Evolutionary conservation across 2,888 invertebrate genomes (phyloP), one percentile per base, ranked within the genome.

Genomic region (Cataglyphis altisquamis): DNA sequence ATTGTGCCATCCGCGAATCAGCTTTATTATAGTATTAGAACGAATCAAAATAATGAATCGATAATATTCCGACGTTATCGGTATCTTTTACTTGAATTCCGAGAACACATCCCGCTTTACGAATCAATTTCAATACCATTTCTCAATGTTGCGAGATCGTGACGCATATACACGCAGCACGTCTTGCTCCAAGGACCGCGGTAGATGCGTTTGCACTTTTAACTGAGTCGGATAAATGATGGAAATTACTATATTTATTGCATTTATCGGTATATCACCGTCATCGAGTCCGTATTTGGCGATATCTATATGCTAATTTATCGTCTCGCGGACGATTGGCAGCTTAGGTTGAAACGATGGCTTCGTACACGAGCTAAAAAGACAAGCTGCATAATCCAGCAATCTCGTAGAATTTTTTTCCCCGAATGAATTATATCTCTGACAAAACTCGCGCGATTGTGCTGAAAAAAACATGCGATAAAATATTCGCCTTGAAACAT

Each of bases 211-310:
- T 89, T 86, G 90, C 88, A 85, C 86, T 87, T 52, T 1, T 87
- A 86, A 90, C 89, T 5, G 84, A 89, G 88, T 86, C 90, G 91
- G 92, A 93, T 92, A 93, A 92, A 92, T 92, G 93, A 93, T 91
- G 92, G 87, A 88, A 93, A 94, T 94, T 92, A 93, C 92, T 94
- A 94, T 94, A 94, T 93, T 92, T 92, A 93, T 93, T 92, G 93
- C 90, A 92, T 92, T 92, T 86, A 89, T 87, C 88, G 89, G 86
- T 86, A 39, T 66, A 64, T 55, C 87, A 74, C 78, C 85, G 88
- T 91, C 90, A 90, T 90, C 91, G 91, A 92, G 88, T 87, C 93
- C 94, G 89, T 94, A 93, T 94, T 94, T 93, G 93, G 94, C 86
- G 87, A 87, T 85, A 86, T 86, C 90, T n/a, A 82, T 90, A 91